Base-by-base conservation (phyloP, 2,888 invertebrate genomes). In the Hartigia nigra region DNA sequence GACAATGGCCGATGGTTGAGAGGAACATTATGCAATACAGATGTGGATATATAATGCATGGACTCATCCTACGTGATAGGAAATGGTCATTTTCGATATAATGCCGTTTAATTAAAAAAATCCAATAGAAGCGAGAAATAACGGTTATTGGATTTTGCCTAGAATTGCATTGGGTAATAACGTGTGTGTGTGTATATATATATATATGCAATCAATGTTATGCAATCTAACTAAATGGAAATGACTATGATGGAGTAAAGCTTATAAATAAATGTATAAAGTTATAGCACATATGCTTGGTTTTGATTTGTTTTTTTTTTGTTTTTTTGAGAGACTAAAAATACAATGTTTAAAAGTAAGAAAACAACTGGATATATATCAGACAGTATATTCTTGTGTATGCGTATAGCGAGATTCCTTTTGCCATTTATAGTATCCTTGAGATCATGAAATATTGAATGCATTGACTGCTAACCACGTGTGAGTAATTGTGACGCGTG, bases 401-500 rank as follows among this genome's bases (percentile, higher is more conserved):
- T 14, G 23, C 55, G 55, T 55, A 23, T 55, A 9, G 55, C 23
- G 9, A 55, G 2, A 23, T 55, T 55, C 9, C 76, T 78, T 78
- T 77, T 78, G 12, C 55, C 36, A 77, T 5, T 39, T 55, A 55
- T 23, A 55, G 55, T 55, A 74, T 77, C 39, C 76, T 75, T 31
- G 39, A 69, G 36, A 76, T 76, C 34, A 23, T 55, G 23, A 55
- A 55, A 55, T 55, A 55, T 55, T 55, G 55, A 55, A 55, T 55
- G 55, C 55, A 55, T 37, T 37, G 37, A 37, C 55, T 55, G 23
- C 23, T 55, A 55, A 23, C 55, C 55, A 23, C 3, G 32, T 35
- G 72, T 70, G 55, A 69, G 34, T 75, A 74, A 70, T 80, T 76
- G 35, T 78, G 79, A 79, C 79, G 79, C 78, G 76, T 80, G 79